Evolutionary conservation across 2,888 invertebrate genomes (phyloP).

Genomic region (Poecilobothrus nobilitatus): DNA sequence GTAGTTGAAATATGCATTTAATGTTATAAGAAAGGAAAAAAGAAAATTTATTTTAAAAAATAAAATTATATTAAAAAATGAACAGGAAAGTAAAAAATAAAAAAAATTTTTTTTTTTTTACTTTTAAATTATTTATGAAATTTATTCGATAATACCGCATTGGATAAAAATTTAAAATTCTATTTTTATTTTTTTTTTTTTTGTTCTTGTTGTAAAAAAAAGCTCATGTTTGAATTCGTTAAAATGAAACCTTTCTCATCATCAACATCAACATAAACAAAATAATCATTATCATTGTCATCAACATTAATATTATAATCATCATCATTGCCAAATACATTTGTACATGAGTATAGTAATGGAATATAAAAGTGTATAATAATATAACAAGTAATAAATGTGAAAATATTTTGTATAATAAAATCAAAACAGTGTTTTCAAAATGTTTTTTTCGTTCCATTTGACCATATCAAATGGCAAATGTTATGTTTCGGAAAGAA

Average conservation of each 20-base stretch:
- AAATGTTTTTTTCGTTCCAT: too few relatives aligned
- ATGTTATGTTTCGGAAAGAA: too few relatives aligned
- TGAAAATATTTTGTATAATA: too few relatives aligned
- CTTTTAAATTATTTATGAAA: neutral
- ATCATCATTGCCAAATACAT: too few relatives aligned
- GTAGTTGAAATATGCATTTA: conserved; percentile 3
- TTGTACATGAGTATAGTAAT: too few relatives aligned
- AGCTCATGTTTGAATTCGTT: conserved; percentile 1
- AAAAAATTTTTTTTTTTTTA: too few relatives aligned
- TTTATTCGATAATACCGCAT: conserved; percentile 6
- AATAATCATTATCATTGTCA: too few relatives aligned
- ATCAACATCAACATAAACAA: neutral
- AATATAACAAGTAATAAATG: too few relatives aligned
- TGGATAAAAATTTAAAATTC: conserved; percentile 4
- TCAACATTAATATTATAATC: too few relatives aligned
- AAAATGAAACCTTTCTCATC: neutral
- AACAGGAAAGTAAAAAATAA: neutral
- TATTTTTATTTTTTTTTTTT: neutral
- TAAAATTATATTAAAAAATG: neutral
- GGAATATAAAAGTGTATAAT: too few relatives aligned
- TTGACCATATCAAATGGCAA: too few relatives aligned
- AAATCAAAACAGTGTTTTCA: too few relatives aligned
- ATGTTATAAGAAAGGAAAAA: neutral
- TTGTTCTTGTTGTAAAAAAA: neutral
- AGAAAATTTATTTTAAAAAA: neutral